A percentile compares a stretch with the other conserved stretches of the same genome.
Conservation (phyloP, 2,113 vertebrate genomes). For the Tenrec ecaudatus region DNA sequence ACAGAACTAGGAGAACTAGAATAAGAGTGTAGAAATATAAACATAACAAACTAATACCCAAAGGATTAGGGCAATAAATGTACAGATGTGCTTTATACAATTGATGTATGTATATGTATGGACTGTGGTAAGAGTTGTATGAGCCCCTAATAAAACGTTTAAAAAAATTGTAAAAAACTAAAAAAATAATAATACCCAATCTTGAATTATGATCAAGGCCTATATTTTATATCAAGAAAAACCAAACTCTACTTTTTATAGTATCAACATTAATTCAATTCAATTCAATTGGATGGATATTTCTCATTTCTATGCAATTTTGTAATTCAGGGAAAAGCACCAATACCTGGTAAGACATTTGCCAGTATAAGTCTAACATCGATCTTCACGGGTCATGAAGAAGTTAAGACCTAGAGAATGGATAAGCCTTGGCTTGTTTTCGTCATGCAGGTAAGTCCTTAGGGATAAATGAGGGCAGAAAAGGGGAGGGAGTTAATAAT, state of each 20-base stretch:
- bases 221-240: slow-evolving; percentile 27
- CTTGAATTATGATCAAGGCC: background rate
- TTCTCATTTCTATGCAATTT: background rate
- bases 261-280: background rate
- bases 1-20: background rate
- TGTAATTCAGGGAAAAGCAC: background rate
- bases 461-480: background rate
- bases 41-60: slow-evolving; percentile 32
- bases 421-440: background rate
- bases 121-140: too few relatives aligned
- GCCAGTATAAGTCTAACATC: background rate
- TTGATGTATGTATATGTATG: too few relatives aligned
- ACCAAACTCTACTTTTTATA: background rate
- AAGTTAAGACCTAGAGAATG: background rate
- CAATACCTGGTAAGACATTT: background rate
- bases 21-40: background rate
- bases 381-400: background rate
- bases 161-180: too few relatives aligned
- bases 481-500: background rate
- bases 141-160: too few relatives aligned
- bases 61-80: too few relatives aligned
- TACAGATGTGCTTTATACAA: too few relatives aligned
- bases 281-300: background rate
- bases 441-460: background rate
- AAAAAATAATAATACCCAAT: slow-evolving; percentile 9